Evolutionary conservation across 2,888 invertebrate genomes (phyloP).

Genomic region (Dasysyrphus tricinctus): DNA sequence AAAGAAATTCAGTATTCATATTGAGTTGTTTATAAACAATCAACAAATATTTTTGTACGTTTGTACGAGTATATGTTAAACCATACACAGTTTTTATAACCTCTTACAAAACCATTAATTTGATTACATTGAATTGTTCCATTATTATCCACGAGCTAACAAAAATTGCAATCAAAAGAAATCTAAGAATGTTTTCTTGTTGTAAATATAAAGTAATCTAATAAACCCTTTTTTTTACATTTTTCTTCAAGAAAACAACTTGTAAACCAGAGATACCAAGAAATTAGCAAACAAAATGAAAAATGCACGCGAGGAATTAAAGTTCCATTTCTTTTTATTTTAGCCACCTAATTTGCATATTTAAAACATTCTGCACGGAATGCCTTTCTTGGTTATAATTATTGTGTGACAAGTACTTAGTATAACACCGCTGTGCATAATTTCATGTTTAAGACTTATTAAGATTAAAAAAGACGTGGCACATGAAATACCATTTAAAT

Average conservation of each 20-base stretch:
- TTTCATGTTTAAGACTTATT: conserved; percentile 53
- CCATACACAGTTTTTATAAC: no score
- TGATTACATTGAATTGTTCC: no score
- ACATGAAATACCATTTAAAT: conserved; percentile 64
- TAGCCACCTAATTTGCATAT: conserved; percentile 54
- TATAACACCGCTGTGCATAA: conserved; percentile 36
- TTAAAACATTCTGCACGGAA: conserved; percentile 59
- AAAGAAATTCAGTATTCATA: no score
- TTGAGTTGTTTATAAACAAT: no score
- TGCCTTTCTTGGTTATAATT: conserved; percentile 14
- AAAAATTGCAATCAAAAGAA: neutral
- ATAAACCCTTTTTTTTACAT: neutral
- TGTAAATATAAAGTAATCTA: neutral
- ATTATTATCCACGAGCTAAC: no score
- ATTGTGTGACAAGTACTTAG: conserved; percentile 37
- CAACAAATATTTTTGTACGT: no score
- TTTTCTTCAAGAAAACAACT: neutral
- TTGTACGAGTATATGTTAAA: no score
- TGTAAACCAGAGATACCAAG: neutral
- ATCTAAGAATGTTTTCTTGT: neutral
- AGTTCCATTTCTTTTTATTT: conserved; percentile 14
- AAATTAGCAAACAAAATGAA: conserved; percentile 33
- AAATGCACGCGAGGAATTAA: conserved; percentile 29
- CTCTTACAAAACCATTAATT: no score
- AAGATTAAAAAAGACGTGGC: conserved; percentile 39